These are phyloP conservation scores for Ondatra zibethicus DNA, from an alignment of 2,113 vertebrate species.

Conservation along the genomic window DNA sequence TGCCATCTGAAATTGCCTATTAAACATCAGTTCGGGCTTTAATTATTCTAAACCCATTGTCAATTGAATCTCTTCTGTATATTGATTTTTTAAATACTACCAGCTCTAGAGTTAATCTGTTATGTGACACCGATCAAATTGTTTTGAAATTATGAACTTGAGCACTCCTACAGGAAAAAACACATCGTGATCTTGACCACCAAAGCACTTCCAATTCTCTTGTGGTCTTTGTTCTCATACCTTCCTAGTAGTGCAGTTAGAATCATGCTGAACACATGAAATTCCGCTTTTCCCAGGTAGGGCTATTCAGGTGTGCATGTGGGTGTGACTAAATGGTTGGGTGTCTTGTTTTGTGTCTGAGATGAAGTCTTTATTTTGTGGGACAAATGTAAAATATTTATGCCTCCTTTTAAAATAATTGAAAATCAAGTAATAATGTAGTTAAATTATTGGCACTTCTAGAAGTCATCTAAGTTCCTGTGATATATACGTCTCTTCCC, in stretches of 20 bases:
- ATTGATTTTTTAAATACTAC: constrained; percentile 40
- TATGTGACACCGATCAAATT: constrained; percentile 29
- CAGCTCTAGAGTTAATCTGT: constrained; percentile 44
- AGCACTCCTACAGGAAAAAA: neutral
- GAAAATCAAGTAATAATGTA: constrained; percentile 37
- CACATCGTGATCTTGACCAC: neutral
- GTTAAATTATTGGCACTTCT: neutral
- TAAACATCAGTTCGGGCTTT: constrained; percentile 32
- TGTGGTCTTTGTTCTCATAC: constrained; percentile 1
- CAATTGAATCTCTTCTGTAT: constrained; percentile 20
- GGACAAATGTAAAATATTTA: constrained; percentile 51
- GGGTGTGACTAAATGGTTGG: neutral
- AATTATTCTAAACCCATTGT: constrained; percentile 48
- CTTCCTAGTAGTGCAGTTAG: neutral
- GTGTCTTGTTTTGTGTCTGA: constrained; percentile 35
- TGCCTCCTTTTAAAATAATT: constrained; percentile 10
- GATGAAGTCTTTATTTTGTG: constrained; percentile 20
- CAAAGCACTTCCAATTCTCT: neutral
- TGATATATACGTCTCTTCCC: neutral
- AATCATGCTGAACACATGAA: neutral
- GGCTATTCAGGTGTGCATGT: neutral
- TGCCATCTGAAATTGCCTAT: constrained; percentile 36
- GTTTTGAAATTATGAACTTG: constrained; percentile 43
- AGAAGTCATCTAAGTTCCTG: neutral
- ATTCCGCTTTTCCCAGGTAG: constrained; percentile 11